phyloP scores from a whole-genome alignment of 2,797 vertebrate species.

The Gephyroberyx darwinii region DNA sequence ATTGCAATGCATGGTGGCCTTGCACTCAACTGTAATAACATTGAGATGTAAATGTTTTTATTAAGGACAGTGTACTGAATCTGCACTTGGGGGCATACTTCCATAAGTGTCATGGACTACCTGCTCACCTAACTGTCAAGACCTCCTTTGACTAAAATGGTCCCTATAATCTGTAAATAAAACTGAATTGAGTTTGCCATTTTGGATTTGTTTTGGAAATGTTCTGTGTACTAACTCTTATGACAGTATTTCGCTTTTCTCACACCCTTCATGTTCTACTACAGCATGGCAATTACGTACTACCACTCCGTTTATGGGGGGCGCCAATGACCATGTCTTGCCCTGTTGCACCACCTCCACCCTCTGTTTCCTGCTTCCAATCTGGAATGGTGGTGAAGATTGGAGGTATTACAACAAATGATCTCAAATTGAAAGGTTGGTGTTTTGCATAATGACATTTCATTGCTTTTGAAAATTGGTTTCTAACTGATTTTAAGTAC shows the following conservation, averaged over 20 bases:
- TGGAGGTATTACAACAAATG: slow-evolving; percentile 1
- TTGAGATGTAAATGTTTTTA: no score
- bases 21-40: no score
- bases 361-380: slow-evolving; percentile 45
- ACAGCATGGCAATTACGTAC: slow-evolving; percentile 47
- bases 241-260: not conserved
- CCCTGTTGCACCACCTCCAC: slow-evolving; percentile 13
- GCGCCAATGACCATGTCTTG: slow-evolving; percentile 54
- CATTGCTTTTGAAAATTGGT: not conserved
- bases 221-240: not conserved
- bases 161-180: not conserved
- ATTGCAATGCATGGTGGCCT: not conserved
- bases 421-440: slow-evolving; percentile 48
- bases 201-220: not conserved
- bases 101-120: no score
- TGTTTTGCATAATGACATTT: not conserved
- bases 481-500: not conserved
- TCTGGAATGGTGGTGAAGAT: slow-evolving; percentile 49
- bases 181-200: not conserved
- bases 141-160: no score
- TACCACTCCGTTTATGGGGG: slow-evolving; percentile 55
- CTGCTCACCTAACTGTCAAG: no score
- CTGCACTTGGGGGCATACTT: no score
- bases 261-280: not conserved
- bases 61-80: no score